Evolutionary conservation across 2,113 vertebrate species (phyloP).

Genomic region (Chrysochloris asiatica): DNA sequence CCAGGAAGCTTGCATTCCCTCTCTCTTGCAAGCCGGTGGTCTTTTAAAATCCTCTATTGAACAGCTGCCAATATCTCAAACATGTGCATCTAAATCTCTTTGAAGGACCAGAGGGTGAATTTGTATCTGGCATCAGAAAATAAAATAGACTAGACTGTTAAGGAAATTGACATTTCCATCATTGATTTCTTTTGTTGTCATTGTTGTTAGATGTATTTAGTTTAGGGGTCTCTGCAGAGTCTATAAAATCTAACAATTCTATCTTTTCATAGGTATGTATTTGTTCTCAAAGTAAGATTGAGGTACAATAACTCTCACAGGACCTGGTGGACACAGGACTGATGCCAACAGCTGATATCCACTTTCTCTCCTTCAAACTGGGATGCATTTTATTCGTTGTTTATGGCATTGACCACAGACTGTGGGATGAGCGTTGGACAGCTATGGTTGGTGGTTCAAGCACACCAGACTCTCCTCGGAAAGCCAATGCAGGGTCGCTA

Average conservation of each 20-base stretch:
- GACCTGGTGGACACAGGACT: background rate
- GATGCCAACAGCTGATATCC: background rate
- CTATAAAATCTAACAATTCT: constrained; percentile 25
- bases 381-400: background rate
- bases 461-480: too few species aligned
- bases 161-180: constrained; percentile 25
- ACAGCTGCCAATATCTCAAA: constrained; percentile 19
- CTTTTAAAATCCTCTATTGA: constrained; percentile 40
- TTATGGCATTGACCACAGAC: background rate
- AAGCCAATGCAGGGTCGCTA: too few species aligned
- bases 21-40: background rate
- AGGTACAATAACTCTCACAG: background rate
- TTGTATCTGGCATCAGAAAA: constrained; percentile 56
- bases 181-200: constrained; percentile 47
- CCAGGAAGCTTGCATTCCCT: background rate
- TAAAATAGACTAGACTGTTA: constrained; percentile 10
- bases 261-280: constrained; percentile 26
- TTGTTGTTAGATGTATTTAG: constrained; percentile 53
- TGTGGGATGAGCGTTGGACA: too few species aligned
- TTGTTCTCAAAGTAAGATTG: constrained; percentile 6
- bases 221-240: constrained; percentile 48
- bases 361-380: background rate
- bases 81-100: constrained; percentile 1
- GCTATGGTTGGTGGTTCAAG: too few species aligned
- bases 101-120: constrained; percentile 32